Conservation (phyloP, 2,113 vertebrate species). For the Sander lucioperca region DNA sequence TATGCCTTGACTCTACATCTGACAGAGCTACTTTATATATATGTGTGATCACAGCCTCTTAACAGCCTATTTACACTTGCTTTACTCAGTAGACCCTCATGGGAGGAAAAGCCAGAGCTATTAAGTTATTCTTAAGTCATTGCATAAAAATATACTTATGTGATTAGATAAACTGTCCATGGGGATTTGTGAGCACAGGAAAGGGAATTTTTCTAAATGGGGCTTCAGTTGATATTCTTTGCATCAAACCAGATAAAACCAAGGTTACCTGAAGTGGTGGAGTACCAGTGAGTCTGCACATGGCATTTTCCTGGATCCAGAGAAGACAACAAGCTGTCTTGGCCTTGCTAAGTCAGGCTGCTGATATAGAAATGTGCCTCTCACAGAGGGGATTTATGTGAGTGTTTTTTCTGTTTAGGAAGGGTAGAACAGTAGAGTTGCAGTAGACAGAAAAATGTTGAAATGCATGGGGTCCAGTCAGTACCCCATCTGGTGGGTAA, state of each 20-base stretch:
- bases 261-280: slow-evolving; percentile 48
- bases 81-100: slow-evolving; percentile 39
- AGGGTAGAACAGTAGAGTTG: slow-evolving; percentile 22
- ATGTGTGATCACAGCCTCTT: slow-evolving; percentile 43
- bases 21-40: slow-evolving; percentile 32
- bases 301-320: not conserved
- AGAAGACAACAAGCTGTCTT: slow-evolving; percentile 41
- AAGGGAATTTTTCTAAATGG: slow-evolving; percentile 24
- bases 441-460: slow-evolving; percentile 12
- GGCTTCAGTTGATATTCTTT: slow-evolving; percentile 50
- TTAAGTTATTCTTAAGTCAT: slow-evolving; percentile 45
- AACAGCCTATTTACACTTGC: slow-evolving; percentile 54
- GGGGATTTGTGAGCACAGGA: slow-evolving; percentile 38
- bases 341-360: slow-evolving; percentile 32
- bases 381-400: slow-evolving; percentile 27
- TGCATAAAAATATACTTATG: slow-evolving; percentile 42
- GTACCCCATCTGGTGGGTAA: slow-evolving; percentile 74
- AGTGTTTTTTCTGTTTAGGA: slow-evolving; percentile 43
- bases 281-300: slow-evolving; percentile 28
- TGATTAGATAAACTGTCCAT: slow-evolving; percentile 62
- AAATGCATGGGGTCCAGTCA: slow-evolving; percentile 23
- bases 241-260: slow-evolving; percentile 48
- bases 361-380: slow-evolving; percentile 52
- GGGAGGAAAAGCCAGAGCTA: slow-evolving; percentile 42
- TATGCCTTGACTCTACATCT: slow-evolving; percentile 21